phyloP scores from a whole-genome alignment of 2,113 vertebrate genomes.

The Syngnathus scovelli region DNA sequence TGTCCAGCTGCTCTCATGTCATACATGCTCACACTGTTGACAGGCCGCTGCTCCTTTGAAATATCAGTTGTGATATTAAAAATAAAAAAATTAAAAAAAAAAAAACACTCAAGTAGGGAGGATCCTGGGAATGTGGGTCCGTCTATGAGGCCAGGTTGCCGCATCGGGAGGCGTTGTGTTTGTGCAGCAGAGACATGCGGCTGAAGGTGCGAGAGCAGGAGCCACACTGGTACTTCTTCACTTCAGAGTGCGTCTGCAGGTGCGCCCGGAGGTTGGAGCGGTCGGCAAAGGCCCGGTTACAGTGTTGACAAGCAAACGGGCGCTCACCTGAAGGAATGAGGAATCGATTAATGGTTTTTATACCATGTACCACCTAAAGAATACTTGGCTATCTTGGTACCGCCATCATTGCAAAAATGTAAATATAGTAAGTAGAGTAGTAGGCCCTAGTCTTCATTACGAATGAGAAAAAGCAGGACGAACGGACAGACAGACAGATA shows the following conservation, averaged over 20 bases:
- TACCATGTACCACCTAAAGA: too few species aligned
- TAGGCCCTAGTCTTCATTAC: too few species aligned
- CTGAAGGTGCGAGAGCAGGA: constrained; percentile 94
- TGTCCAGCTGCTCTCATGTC: constrained; percentile 57
- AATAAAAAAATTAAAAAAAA: constrained; percentile 20
- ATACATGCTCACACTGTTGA: constrained; percentile 18
- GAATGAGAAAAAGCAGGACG: too few species aligned
- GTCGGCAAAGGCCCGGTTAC: constrained; percentile 92
- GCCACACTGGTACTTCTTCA: constrained; percentile 96
- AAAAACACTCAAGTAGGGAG: constrained; percentile 15
- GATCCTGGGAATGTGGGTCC: constrained; percentile 39
- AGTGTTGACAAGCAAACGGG: constrained; percentile 93
- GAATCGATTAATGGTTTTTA: too few species aligned
- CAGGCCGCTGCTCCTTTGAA: constrained; percentile 6
- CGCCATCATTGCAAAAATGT: too few species aligned
- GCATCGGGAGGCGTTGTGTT: constrained; percentile 85
- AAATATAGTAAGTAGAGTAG: too few species aligned
- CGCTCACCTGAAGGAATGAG: constrained; percentile 79
- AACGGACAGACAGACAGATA: too few species aligned
- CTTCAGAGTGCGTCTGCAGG: constrained; percentile 95
- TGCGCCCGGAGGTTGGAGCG: constrained; percentile 96
- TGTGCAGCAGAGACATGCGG: constrained; percentile 96
- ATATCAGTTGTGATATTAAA: constrained; percentile 13
- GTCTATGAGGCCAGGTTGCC: constrained; percentile 74
- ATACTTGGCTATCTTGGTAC: too few species aligned